Percentiles rank a stretch among this genome's conserved stretches.
Conservation (phyloP, 2,113 vertebrate genomes). For the Cheirogaleus medius region DNA sequence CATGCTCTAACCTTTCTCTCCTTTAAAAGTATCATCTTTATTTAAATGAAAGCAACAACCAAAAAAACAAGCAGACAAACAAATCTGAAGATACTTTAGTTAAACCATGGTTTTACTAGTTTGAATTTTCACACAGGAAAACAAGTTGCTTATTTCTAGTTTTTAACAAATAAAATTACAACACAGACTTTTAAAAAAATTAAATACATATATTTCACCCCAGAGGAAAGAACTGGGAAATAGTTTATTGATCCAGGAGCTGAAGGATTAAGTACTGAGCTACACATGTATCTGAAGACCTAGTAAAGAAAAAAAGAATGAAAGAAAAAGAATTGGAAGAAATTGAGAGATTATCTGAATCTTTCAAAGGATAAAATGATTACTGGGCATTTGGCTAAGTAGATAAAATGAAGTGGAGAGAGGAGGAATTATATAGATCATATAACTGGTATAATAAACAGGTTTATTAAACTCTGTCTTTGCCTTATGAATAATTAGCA, state of each 20-base stretch:
- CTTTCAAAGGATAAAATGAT: neutral
- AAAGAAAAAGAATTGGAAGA: neutral
- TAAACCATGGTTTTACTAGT: neutral
- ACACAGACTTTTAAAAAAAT: neutral
- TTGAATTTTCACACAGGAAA: conserved; percentile 18
- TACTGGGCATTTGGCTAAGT: neutral
- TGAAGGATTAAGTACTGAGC: conserved; percentile 78
- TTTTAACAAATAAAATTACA: conserved; percentile 2
- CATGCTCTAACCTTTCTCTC: neutral
- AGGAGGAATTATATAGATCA: neutral
- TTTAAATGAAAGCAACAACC: neutral
- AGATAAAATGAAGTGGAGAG: neutral
- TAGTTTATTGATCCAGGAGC: conserved; percentile 84
- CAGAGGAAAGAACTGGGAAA: conserved; percentile 85
- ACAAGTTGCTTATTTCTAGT: neutral
- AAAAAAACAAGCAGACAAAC: neutral
- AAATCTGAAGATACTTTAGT: neutral
- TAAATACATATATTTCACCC: no score
- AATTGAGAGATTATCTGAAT: neutral
- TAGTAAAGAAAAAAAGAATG: neutral
- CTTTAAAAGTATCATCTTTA: neutral
- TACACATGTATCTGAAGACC: conserved; percentile 24
- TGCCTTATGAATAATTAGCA: neutral
- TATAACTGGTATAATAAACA: neutral
- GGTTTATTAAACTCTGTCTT: neutral